These are phyloP conservation scores for Pollenia griseotomentosa DNA, from an alignment of 2,888 invertebrate genomes.

Conservation along the genomic window DNA sequence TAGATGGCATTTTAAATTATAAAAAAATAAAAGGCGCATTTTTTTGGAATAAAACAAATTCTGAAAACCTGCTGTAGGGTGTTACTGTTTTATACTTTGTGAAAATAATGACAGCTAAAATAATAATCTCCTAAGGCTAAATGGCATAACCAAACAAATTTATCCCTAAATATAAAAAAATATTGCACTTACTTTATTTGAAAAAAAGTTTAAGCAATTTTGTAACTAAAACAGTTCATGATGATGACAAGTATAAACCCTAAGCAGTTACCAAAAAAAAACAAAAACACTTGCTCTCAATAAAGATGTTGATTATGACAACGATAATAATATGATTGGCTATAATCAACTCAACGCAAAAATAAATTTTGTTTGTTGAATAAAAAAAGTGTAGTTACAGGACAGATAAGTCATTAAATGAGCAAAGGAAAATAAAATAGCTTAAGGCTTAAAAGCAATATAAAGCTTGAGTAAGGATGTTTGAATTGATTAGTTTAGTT, in stretches of 20 bases:
- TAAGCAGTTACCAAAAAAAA: slow-evolving; percentile 35
- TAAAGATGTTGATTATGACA: slow-evolving; percentile 54
- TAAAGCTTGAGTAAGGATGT: slow-evolving; percentile 55
- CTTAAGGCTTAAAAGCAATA: slow-evolving; percentile 41
- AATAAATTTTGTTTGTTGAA: slow-evolving; percentile 50
- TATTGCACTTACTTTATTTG: not conserved
- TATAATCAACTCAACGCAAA: slow-evolving; percentile 47
- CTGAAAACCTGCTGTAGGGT: slow-evolving; percentile 15
- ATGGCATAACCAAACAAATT: slow-evolving; percentile 13
- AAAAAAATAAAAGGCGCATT: too few relatives aligned
- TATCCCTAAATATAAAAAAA: not conserved
- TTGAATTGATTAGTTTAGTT: not conserved
- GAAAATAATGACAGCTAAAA: slow-evolving; percentile 10
- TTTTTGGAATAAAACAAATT: not conserved
- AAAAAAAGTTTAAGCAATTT: not conserved
- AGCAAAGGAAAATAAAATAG: slow-evolving; percentile 28
- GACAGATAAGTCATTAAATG: not conserved
- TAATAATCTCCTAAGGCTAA: slow-evolving; percentile 41
- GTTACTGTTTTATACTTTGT: not conserved
- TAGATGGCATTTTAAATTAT: too few relatives aligned
- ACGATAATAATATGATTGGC: slow-evolving; percentile 53
- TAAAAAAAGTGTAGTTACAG: not conserved
- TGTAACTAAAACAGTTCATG: slow-evolving; percentile 15
- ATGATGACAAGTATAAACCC: slow-evolving; percentile 52
- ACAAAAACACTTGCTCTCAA: slow-evolving; percentile 49